Evolutionary conservation across 2,888 invertebrate species (phyloP).

Genomic region (Chaetoderma sp.): DNA sequence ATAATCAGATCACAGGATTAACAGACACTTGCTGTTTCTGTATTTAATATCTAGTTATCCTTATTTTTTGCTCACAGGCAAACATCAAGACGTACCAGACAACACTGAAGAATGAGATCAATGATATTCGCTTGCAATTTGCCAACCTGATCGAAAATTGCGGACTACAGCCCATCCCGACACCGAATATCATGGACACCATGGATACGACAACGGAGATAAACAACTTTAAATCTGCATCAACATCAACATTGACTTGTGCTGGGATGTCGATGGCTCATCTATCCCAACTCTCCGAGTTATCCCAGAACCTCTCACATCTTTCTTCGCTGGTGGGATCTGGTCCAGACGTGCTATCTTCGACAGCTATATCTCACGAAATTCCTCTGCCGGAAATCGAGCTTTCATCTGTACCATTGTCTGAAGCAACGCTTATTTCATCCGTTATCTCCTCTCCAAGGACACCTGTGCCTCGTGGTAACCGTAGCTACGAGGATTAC

Average conservation of each 20-base stretch:
- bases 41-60: background rate
- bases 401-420: background rate
- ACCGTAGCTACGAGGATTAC: constrained; percentile 2
- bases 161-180: constrained; percentile 46
- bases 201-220: too few species aligned
- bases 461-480: background rate
- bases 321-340: background rate
- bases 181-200: too few species aligned
- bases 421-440: background rate
- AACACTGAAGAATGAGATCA: constrained; percentile 48
- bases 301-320: background rate
- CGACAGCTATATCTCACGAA: background rate
- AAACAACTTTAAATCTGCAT: too few species aligned
- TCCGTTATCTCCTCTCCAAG: background rate
- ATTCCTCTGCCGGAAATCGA: background rate
- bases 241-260: too few species aligned
- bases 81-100: constrained; percentile 46
- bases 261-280: too few species aligned
- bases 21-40: background rate
- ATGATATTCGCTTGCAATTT: constrained; percentile 50
- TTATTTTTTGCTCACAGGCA: constrained; percentile 41
- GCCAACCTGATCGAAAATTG: constrained; percentile 48
- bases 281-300: too few species aligned
- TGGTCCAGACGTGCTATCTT: background rate
- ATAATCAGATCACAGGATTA: background rate